A percentile compares a stretch with the other conserved stretches of the same genome.
phyloP scores from a whole-genome alignment of 1,140 invertebrate species.

The Diachasmimorpha longicaudata region DNA sequence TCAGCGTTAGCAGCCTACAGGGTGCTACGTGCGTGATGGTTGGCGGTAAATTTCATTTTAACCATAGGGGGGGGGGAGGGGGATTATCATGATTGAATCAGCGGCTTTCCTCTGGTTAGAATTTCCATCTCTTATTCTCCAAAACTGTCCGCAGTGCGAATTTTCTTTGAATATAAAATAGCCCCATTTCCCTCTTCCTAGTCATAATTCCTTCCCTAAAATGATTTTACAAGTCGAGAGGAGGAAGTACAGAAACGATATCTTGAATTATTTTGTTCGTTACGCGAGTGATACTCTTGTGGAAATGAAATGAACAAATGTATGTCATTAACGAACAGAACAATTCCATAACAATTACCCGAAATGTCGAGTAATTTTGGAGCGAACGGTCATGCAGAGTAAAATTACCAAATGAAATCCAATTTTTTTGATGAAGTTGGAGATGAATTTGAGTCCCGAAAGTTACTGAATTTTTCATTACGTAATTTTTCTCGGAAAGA shows the following conservation, averaged over 20 bases:
- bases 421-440: no score
- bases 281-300: no score
- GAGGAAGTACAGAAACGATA: not conserved
- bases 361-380: no score
- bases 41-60: slow-evolving; percentile 62
- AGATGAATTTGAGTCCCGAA: no score
- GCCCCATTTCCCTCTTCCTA: not conserved
- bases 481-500: no score
- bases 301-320: no score
- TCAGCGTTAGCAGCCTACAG: slow-evolving; percentile 3
- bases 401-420: no score
- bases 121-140: slow-evolving; percentile 18
- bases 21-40: slow-evolving; percentile 55
- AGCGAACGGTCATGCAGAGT: no score
- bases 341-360: no score
- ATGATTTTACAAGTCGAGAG: not conserved
- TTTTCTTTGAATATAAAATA: slow-evolving; percentile 3
- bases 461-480: no score
- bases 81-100: slow-evolving; percentile 65
- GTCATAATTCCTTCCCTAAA: not conserved
- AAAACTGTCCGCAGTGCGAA: not conserved
- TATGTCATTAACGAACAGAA: no score
- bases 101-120: slow-evolving; percentile 41
- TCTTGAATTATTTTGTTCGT: not conserved
- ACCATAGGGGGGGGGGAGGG: slow-evolving; percentile 10